These are phyloP conservation scores for Todus mexicanus DNA, from an alignment of 2,797 vertebrate species.

Conservation along the genomic window DNA sequence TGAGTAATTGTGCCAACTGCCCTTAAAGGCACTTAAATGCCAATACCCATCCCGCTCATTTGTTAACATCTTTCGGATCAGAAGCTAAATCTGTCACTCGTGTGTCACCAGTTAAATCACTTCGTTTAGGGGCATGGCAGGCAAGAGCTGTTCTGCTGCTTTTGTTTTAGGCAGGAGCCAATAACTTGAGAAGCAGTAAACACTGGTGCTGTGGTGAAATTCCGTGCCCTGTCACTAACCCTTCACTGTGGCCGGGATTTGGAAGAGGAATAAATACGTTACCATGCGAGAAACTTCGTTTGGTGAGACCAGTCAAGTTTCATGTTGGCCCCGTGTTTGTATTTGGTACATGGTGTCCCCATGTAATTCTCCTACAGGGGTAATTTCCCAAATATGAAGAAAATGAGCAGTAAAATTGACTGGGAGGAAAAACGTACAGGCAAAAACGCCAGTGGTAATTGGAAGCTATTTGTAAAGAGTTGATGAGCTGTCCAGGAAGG, in stretches of 20 bases:
- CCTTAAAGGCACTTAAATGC: slow-evolving; percentile 49
- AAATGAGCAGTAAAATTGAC: slow-evolving; percentile 22
- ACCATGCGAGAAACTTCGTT: background rate
- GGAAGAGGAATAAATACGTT: background rate
- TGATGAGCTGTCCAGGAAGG: slow-evolving; percentile 51
- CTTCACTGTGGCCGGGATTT: background rate
- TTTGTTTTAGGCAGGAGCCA: background rate
- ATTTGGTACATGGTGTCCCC: background rate
- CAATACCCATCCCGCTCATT: slow-evolving; percentile 51
- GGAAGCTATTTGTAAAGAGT: slow-evolving; percentile 47
- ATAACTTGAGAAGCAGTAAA: background rate
- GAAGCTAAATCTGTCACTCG: slow-evolving; percentile 46
- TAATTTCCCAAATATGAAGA: background rate
- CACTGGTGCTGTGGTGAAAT: background rate
- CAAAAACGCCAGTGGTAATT: background rate
- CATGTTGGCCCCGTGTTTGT: background rate
- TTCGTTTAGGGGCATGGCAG: slow-evolving; percentile 9
- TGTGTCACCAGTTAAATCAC: slow-evolving; percentile 38
- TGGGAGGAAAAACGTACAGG: background rate
- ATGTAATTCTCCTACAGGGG: background rate
- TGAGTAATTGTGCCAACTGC: slow-evolving; percentile 47
- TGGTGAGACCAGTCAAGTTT: background rate
- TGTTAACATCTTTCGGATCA: slow-evolving; percentile 57
- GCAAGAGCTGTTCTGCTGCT: background rate
- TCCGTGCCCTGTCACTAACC: background rate